Base-by-base conservation (phyloP, 2,888 invertebrate species). In the Drosophila sordidula region DNA sequence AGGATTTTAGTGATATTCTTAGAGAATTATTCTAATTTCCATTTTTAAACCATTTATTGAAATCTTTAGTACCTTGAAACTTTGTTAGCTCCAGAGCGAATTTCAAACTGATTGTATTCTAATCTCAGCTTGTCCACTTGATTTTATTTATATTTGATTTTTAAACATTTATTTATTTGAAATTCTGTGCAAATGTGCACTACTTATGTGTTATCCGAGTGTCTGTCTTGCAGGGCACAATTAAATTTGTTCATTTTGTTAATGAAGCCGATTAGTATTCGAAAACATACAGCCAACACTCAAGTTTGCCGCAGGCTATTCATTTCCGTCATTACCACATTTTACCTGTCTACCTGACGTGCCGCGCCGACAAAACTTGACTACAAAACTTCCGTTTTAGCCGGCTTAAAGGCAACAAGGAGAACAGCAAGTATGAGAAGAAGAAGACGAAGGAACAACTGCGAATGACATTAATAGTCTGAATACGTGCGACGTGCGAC, bases 401-500 rank as follows among this genome's bases (percentile, higher is more conserved):
- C 66, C 64, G 64, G 52, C 66, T 75, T 62, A 58, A 64, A 75
- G 75, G 63, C 42, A 58, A 55, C 39, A 54, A 58, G 41, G 47
- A 45, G 39, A 36, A 38, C 4, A 54, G 12, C 14, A 52, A 25
- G 29, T 14, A 16, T 41, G 42, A 45, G 56, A 46, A 25, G 12
- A 46, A 29, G 26, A 44, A 49, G 57, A 63, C 8, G 51, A 36
- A 44, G 42, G 65, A 68, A 72, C 70, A 70, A 75, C 77, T 61
- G 54, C 61, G 47, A 72, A 78, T 76, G 80, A 70, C 88, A 85
- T 85, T 85, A 89, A 80, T 87, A 85, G 87, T 89, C 84, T 41
- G 61, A 61, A 66, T 84, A 84, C 84, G 84, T 85, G 87, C 87
- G 49, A 72, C 63, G 66, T 64, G 50, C 51, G 59, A 52, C 54